A percentile compares a stretch with the other conserved stretches of the same genome.
Conservation (phyloP, 1,140 invertebrate genomes). For the Saccostrea cuccullata region DNA sequence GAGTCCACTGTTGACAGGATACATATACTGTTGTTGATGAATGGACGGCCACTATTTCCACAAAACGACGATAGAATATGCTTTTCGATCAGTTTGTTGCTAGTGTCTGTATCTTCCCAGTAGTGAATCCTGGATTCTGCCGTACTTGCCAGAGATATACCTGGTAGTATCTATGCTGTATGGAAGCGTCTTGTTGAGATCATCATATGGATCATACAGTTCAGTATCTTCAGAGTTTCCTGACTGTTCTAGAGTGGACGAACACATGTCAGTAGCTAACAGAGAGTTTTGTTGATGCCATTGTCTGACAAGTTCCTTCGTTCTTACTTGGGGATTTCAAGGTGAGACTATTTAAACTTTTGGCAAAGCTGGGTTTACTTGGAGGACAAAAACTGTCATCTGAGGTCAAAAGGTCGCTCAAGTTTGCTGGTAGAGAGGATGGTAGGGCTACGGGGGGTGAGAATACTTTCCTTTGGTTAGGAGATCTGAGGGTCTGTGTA, state of each 20-base stretch:
- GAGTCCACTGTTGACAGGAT: too few species aligned
- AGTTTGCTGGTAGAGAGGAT: not conserved
- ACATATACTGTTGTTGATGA: too few species aligned
- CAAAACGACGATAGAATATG: slow-evolving; percentile 66
- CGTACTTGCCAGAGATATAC: slow-evolving; percentile 40
- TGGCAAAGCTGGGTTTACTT: too few species aligned
- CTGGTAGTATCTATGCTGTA: not conserved
- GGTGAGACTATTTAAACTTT: too few species aligned
- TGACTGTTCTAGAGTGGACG: not conserved
- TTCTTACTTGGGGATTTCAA: slow-evolving; percentile 9
- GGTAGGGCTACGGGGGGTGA: not conserved
- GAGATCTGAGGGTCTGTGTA: too few species aligned
- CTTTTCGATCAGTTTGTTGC: slow-evolving; percentile 67
- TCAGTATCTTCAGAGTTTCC: not conserved
- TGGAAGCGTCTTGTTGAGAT: slow-evolving; percentile 3
- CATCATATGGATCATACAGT: slow-evolving; percentile 17
- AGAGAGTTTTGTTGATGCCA: slow-evolving; percentile 14
- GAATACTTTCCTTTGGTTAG: slow-evolving; percentile 1
- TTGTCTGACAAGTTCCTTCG: not conserved
- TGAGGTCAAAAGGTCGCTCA: too few species aligned
- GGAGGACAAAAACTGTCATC: too few species aligned
- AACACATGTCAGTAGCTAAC: not conserved
- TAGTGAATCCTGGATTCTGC: slow-evolving; percentile 63
- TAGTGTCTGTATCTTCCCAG: slow-evolving; percentile 71
- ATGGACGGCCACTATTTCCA: slow-evolving; percentile 63